Percentiles rank a stretch among this genome's conserved stretches.
Conservation (phyloP, 2,888 invertebrate genomes). For the Spilarctia lutea region DNA sequence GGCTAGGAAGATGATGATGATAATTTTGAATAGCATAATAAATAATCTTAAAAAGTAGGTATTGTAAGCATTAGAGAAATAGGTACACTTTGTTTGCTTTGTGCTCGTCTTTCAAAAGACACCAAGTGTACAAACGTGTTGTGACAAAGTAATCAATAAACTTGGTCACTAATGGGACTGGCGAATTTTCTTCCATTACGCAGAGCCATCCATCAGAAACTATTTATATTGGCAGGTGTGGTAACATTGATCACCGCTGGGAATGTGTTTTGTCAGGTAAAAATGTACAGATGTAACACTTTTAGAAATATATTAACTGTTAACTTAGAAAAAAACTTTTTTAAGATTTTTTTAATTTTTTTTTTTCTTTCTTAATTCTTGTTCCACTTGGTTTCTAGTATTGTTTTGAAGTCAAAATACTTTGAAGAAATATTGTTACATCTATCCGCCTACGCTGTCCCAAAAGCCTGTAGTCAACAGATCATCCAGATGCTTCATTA, state of each 20-base stretch:
- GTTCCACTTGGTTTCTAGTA: no score
- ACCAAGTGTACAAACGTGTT: background rate
- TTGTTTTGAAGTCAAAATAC: background rate
- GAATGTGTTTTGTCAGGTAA: background rate
- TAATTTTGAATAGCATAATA: no score
- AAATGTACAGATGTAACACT: background rate
- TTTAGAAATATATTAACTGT: background rate
- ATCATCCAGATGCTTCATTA: no score
- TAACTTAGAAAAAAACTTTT: no score
- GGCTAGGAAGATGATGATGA: no score
- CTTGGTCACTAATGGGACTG: background rate
- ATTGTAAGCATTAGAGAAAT: background rate
- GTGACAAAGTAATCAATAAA: background rate
- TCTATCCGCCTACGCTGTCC: no score
- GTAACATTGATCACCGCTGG: background rate
- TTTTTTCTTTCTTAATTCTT: no score
- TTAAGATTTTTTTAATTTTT: no score
- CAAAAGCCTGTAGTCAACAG: no score
- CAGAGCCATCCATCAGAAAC: background rate
- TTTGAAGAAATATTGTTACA: background rate
- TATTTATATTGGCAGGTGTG: constrained; percentile 3
- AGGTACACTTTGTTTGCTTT: background rate
- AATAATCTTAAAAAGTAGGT: no score
- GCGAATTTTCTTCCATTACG: background rate
- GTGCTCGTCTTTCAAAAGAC: background rate